phyloP scores from a whole-genome alignment of 2,888 invertebrate genomes.

The Zonitis immaculata region DNA sequence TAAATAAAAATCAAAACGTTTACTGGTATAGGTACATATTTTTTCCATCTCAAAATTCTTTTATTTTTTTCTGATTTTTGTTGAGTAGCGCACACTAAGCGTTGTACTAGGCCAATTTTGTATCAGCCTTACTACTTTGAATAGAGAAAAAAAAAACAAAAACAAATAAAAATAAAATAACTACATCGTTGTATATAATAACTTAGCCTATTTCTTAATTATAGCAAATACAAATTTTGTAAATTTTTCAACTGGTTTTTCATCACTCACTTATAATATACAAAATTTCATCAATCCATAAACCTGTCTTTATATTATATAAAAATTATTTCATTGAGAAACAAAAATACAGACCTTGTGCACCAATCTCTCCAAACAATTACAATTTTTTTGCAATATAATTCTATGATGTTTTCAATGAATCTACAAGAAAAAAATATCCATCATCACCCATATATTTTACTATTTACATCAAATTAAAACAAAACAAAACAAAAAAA shows the following conservation, averaged over 20 bases:
- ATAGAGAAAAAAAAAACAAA: not conserved
- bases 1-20: not conserved
- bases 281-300: too few species aligned
- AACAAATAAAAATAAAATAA: too few species aligned
- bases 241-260: slow-evolving; percentile 11
- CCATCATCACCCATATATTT: too few species aligned
- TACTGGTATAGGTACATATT: slow-evolving; percentile 2
- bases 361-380: not conserved
- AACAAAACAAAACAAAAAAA: too few species aligned
- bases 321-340: too few species aligned
- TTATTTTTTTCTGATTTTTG: not conserved
- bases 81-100: slow-evolving; percentile 16
- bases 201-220: slow-evolving; percentile 15
- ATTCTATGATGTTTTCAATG: too few species aligned
- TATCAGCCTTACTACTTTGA: slow-evolving; percentile 14
- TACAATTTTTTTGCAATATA: too few species aligned
- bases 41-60: not conserved
- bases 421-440: too few species aligned
- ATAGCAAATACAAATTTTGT: slow-evolving; percentile 18
- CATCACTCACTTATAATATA: not conserved
- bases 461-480: too few species aligned
- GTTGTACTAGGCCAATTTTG: slow-evolving; percentile 21
- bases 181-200: slow-evolving; percentile 24
- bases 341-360: too few species aligned
- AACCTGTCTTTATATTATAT: too few species aligned